Evolutionary conservation across 2,888 invertebrate genomes (phyloP).

Genomic region (Agrotis exclamationis): DNA sequence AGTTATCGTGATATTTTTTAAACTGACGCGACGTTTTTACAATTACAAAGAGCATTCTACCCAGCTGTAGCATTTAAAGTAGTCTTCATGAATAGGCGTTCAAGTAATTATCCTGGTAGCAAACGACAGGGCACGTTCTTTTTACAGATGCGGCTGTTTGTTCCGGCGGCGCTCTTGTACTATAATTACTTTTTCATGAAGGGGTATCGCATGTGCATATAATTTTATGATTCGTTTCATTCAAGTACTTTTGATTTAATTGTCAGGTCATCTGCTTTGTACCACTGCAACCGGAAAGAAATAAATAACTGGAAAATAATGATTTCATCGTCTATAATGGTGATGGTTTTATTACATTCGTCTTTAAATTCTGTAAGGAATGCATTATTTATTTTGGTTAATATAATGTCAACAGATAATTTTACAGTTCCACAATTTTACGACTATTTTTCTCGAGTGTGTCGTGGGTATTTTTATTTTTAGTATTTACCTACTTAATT

Average conservation of each 20-base stretch:
- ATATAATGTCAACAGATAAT: not conserved
- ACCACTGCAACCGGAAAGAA: slow-evolving; percentile 26
- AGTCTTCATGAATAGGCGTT: slow-evolving; percentile 64
- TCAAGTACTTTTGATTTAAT: slow-evolving; percentile 42
- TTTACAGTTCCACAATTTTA: not conserved
- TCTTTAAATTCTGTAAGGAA: not conserved
- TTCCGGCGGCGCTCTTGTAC: slow-evolving; percentile 54
- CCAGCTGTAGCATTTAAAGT: slow-evolving; percentile 55
- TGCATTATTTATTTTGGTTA: slow-evolving; percentile 12
- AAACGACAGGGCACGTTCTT: slow-evolving; percentile 72
- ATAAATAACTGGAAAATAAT: slow-evolving; percentile 1
- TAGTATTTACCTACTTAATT: slow-evolving; percentile 33
- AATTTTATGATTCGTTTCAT: slow-evolving; percentile 64
- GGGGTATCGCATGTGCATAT: slow-evolving; percentile 64
- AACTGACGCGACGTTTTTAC: slow-evolving; percentile 24
- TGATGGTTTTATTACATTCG: not conserved
- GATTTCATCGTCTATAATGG: not conserved
- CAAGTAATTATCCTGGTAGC: slow-evolving; percentile 69
- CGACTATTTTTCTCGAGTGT: not conserved
- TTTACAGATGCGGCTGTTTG: slow-evolving; percentile 44
- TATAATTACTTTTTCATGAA: slow-evolving; percentile 69
- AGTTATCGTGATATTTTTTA: slow-evolving; percentile 37
- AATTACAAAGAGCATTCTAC: slow-evolving; percentile 32
- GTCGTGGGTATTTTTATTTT: slow-evolving; percentile 28
- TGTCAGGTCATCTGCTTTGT: slow-evolving; percentile 56